These are phyloP conservation scores for Temnothorax nylanderi DNA, from an alignment of 1,140 invertebrate genomes.

Conservation along the genomic window DNA sequence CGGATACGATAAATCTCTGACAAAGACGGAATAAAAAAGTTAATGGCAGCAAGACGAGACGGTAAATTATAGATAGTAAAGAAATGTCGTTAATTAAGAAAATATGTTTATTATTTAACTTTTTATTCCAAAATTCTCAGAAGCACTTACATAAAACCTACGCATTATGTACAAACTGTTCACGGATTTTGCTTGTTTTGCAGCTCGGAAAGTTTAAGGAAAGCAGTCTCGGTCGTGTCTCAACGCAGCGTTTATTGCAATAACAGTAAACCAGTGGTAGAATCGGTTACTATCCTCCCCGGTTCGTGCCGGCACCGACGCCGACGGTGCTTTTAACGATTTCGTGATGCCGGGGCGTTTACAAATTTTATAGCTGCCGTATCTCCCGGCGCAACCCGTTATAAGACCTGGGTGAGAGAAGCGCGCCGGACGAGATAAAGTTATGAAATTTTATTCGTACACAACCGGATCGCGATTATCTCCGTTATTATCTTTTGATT, in stretches of 20 bases:
- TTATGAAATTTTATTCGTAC: slow-evolving; percentile 52
- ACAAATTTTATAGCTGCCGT: slow-evolving; percentile 35
- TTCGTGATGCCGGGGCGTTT: slow-evolving; percentile 38
- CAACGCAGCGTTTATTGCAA: slow-evolving; percentile 8
- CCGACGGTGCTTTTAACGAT: slow-evolving; percentile 37
- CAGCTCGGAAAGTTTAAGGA: background rate
- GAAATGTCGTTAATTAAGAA: background rate
- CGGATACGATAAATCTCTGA: slow-evolving; percentile 13
- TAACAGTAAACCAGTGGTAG: slow-evolving; percentile 35
- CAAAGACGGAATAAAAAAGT: background rate
- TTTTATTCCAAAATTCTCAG: background rate
- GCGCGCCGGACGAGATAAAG: slow-evolving; percentile 13
- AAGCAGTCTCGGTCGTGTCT: slow-evolving; percentile 10
- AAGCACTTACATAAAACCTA: no score
- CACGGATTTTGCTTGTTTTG: background rate
- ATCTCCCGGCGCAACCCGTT: slow-evolving; percentile 24
- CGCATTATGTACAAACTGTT: background rate
- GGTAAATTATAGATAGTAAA: background rate
- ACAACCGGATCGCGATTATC: slow-evolving; percentile 7
- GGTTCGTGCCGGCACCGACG: background rate
- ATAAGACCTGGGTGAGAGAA: slow-evolving; percentile 31
- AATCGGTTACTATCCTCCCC: slow-evolving; percentile 8
- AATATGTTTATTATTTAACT: background rate
- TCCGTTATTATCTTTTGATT: slow-evolving; percentile 39
- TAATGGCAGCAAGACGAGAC: background rate